Conservation (phyloP, 2,113 vertebrate genomes). For the Oreochromis aureus region DNA sequence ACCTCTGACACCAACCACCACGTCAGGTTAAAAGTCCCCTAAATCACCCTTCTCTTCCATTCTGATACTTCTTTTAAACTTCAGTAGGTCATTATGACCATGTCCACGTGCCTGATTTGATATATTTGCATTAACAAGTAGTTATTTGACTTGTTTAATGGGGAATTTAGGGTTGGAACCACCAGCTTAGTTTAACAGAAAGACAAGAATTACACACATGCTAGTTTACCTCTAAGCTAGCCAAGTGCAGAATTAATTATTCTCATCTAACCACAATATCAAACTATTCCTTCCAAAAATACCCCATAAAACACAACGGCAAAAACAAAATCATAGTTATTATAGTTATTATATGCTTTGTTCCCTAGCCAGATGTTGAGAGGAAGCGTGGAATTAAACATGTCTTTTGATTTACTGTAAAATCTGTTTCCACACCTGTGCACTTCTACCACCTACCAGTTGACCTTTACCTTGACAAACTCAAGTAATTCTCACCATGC, state of each 20-base stretch:
- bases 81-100: not conserved
- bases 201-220: not conserved
- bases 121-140: not conserved
- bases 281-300: not conserved
- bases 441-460: not conserved
- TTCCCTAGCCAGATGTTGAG: not conserved
- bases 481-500: not conserved
- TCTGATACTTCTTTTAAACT: not conserved
- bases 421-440: not conserved
- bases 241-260: not conserved
- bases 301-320: not conserved
- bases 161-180: not conserved
- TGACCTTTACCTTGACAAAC: not conserved
- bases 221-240: not conserved
- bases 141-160: not conserved
- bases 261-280: not conserved
- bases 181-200: not conserved
- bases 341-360: not conserved
- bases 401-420: not conserved
- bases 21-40: not conserved
- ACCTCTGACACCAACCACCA: not conserved
- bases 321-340: not conserved
- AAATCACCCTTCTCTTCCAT: not conserved
- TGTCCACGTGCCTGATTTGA: not conserved
- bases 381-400: not conserved